Base-by-base conservation (phyloP, 2,888 invertebrate genomes). In the Serrognathus titanus region DNA sequence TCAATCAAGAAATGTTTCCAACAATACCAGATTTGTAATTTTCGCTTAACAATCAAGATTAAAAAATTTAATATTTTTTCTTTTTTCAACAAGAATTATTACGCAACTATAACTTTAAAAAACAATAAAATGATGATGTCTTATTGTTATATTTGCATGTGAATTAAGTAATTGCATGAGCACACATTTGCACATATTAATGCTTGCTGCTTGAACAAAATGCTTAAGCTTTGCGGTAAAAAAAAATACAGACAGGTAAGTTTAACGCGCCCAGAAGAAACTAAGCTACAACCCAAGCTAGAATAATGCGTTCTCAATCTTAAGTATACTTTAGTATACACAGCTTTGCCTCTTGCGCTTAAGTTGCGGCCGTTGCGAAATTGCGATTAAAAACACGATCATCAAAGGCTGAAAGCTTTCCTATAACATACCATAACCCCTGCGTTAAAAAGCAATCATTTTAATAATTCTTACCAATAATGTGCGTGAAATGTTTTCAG, bases 241-340 rank as follows among this genome's bases (percentile, higher is more conserved):
- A 59, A 53, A 53, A 31, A 20, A 20, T 3, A 31, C 24, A 6
- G 48, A 56, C 69, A 76, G 76, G 75, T 75, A 75, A 74, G 76
- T 66, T 64, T 58, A 24, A 57, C 64, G 73, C 75, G 75, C 75
- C 71, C 73, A 75, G 69, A 72, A 72, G 71, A 71, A 72, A 63
- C 53, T 46, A 48, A 53, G 50, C 53, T 45, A 35, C 39, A 46
- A 39, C 12, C n/a, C 41, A n/a, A 41, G 20, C 10, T 13, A 43
- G 11, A 31, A 16, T 43, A 43, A 43, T 16, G 43, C 9, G 43
- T 31, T 31, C 24, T 31, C 24, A 7, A 31, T 1, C 24, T 31
- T 7, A 31, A 5, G 24, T 31, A 31, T 31, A 31, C 24, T 16
- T 16, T 0, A 16, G 16, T 16, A 16, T 16, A 16, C 16, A 16